Conservation (phyloP, 2,113 vertebrate species). For the Neolamprologus brichardi region DNA sequence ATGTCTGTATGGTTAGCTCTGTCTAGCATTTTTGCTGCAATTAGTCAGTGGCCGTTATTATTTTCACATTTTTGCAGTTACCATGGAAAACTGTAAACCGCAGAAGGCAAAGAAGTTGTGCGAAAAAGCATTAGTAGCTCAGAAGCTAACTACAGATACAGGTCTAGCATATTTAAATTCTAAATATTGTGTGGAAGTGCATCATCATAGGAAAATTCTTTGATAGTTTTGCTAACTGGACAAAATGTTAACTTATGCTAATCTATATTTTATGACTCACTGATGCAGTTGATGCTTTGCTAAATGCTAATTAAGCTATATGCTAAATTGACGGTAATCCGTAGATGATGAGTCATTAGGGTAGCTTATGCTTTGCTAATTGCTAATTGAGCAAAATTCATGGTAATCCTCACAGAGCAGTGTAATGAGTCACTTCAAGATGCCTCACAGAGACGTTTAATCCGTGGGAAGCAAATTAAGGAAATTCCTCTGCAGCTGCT, state of each 20-base stretch:
- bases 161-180: not conserved
- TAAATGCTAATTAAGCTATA: slow-evolving; percentile 23
- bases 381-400: slow-evolving; percentile 18
- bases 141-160: not conserved
- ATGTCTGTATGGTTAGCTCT: not conserved
- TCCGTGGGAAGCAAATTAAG: slow-evolving; percentile 26
- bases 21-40: slow-evolving; percentile 1
- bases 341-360: not conserved
- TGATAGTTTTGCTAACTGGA: not conserved
- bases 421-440: slow-evolving; percentile 4
- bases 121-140: not conserved
- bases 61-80: not conserved
- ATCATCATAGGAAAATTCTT: not conserved
- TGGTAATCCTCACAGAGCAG: slow-evolving; percentile 16
- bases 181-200: not conserved
- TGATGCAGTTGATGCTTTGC: not conserved
- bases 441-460: slow-evolving; percentile 7
- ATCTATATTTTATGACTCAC: slow-evolving; percentile 38
- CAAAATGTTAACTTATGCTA: slow-evolving; percentile 2
- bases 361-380: not conserved
- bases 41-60: not conserved
- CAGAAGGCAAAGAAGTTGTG: not conserved
- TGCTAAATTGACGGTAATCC: slow-evolving; percentile 27
- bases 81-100: not conserved
- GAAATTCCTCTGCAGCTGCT: slow-evolving; percentile 27